These are phyloP conservation scores for Chionis minor DNA, from an alignment of 2,113 vertebrate genomes.

Conservation along the genomic window DNA sequence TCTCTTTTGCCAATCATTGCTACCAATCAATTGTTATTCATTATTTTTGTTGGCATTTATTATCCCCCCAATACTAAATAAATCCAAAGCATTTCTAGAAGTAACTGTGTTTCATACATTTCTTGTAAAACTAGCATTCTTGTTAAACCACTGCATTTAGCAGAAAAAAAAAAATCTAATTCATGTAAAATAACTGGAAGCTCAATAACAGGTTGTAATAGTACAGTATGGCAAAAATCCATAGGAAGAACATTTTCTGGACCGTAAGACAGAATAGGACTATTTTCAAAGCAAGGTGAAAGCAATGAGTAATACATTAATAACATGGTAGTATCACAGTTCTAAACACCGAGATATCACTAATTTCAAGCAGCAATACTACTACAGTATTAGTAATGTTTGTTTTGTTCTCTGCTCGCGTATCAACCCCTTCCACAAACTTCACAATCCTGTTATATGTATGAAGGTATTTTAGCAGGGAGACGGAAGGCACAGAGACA, in stretches of 20 bases:
- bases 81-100: not conserved
- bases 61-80: not conserved
- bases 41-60: not conserved
- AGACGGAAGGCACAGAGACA: not conserved
- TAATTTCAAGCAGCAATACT: not conserved
- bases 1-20: not conserved
- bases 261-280: not conserved
- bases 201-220: not conserved
- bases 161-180: not conserved
- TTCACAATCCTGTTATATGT: fast-evolving
- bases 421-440: not conserved
- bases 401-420: not conserved
- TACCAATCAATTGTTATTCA: not conserved
- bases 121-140: not conserved
- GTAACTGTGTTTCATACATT: not conserved
- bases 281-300: not conserved
- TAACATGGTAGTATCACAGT: not conserved
- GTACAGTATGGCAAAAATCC: not conserved
- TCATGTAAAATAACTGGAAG: not conserved
- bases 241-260: not conserved
- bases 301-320: not conserved
- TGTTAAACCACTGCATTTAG: not conserved
- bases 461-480: not conserved
- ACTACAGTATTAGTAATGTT: not conserved
- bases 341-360: not conserved